Base-by-base conservation (phyloP, 2,797 vertebrate genomes). In the Corythornis leucogaster region DNA sequence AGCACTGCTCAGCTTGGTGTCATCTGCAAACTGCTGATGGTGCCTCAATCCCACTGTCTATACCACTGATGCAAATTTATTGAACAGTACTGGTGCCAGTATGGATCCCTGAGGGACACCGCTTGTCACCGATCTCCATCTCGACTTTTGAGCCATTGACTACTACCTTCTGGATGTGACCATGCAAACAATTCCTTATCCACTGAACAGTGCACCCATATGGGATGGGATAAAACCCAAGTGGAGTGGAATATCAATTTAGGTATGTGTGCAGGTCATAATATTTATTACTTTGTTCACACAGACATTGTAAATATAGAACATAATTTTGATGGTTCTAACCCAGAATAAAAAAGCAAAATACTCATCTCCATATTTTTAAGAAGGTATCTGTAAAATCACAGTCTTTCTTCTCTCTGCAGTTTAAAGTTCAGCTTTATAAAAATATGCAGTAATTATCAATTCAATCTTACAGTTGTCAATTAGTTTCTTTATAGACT, bases 401-500 rank as follows among this genome's bases (percentile, higher is more conserved):
- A 66, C 43, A 69, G 16, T 57, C 50, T 45, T 45, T 51, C 38
- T 83, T 79, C 15, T 30, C 57, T 31, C 83, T 80, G 38, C 0
- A 0, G 77, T 71, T 92, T 90, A 54, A 91, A 81, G 59, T 26
- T 48, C 43, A 76, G n/a, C 77, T 63, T 79, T 12, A 50, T 5
- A 35, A 79, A 92, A 93, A 79, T 50, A 79, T 64, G 24, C 38
- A 80, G 25, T n/a, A 51, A 50, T 33, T 83, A 62, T 66, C 78
- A 84, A 31, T 67, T 92, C 80, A 46, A 77, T 87, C 83, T 73
- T 75, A 77, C 57, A 75, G 15, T 10, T 68, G 40, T 24, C 48
- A 92, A 71, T 91, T 89, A 87, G 42, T 78, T 88, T 92, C 83
- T 92, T 90, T 95, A 92, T 43, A 75, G 86, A 95, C 73, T 91